These are phyloP conservation scores for Illadopsis cleaveri DNA, from an alignment of 2,113 vertebrate genomes.

Conservation along the genomic window DNA sequence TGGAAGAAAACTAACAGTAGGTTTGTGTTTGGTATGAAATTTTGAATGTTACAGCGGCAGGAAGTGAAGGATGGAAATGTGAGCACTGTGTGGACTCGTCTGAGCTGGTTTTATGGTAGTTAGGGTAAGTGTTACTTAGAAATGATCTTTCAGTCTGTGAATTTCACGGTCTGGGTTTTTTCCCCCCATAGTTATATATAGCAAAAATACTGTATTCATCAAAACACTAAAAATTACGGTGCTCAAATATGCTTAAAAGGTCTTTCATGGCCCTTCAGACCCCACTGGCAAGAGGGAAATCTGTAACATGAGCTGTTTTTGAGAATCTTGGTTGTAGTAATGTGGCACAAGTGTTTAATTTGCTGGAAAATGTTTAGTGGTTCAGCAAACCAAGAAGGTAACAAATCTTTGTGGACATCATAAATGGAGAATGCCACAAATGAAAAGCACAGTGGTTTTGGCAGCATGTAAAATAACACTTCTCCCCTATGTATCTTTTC, in stretches of 20 bases:
- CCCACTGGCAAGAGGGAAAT: background rate
- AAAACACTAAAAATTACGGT: background rate
- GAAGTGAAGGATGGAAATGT: background rate
- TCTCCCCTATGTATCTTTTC: background rate
- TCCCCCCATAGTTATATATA: background rate
- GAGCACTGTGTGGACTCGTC: background rate
- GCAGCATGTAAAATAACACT: background rate
- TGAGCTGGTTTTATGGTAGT: background rate
- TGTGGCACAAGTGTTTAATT: background rate
- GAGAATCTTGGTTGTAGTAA: background rate
- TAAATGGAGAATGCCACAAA: background rate
- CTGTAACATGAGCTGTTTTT: background rate
- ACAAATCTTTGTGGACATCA: background rate
- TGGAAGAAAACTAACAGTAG: background rate
- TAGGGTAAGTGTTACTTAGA: background rate
- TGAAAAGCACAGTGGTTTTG: background rate
- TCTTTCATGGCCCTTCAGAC: background rate
- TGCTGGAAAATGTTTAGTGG: constrained; percentile 36
- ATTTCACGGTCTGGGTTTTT: background rate
- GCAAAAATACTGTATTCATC: constrained; percentile 22
- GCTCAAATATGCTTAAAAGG: background rate
- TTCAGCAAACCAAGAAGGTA: constrained; percentile 26
- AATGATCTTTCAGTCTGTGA: constrained; percentile 11
- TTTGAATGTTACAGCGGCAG: background rate
- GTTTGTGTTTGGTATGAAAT: background rate